Base-by-base conservation (phyloP, 2,888 invertebrate species). In the Phyllotreta striolata region DNA sequence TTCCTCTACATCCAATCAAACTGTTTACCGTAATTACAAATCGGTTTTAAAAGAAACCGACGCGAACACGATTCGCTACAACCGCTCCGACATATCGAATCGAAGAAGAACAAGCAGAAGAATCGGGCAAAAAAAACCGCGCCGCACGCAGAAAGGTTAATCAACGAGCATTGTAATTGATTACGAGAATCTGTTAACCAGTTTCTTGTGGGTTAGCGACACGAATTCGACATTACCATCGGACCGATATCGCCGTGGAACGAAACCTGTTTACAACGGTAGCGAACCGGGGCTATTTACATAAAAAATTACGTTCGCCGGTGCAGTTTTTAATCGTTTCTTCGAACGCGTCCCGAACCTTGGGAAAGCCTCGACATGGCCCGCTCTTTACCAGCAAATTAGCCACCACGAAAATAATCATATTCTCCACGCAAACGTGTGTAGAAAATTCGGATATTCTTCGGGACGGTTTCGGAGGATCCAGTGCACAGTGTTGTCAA, bases 111-210 rank as follows among this genome's bases (percentile, higher is more conserved):
- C 49, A 60, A 62, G 61, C 24, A 24, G 24, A 24, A 24, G 24
- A 24, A 24, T 24, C 24, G 24, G 24, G 24, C 24, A 24, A 24
- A 24, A 24, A 24, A 24, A 24, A 24, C 24, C 24, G 24, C 24
- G 24, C 24, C 24, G 24, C 24, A 24, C 24, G 24, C 24, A 24
- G 24, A 41, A 60, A 64, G 57, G 34, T 47, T 65, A 67, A 67
- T 67, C 64, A 67, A 65, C 61, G 62, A 35, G 52, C 54, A 60
- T 57, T 63, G 67, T 68, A 64, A 51, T 39, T 63, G 67, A 68
- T 70, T 71, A 68, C 68, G 67, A 62, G 68, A 72, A 71, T 71
- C 70, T 63, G 66, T 70, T 62, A 62, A 62, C 52, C 24, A 62
- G 57, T 62, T 67, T 63, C 68, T 69, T 66, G 68, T 55, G 54